Base-by-base conservation (phyloP, 2,113 vertebrate genomes). In the Macrotis lagotis region DNA sequence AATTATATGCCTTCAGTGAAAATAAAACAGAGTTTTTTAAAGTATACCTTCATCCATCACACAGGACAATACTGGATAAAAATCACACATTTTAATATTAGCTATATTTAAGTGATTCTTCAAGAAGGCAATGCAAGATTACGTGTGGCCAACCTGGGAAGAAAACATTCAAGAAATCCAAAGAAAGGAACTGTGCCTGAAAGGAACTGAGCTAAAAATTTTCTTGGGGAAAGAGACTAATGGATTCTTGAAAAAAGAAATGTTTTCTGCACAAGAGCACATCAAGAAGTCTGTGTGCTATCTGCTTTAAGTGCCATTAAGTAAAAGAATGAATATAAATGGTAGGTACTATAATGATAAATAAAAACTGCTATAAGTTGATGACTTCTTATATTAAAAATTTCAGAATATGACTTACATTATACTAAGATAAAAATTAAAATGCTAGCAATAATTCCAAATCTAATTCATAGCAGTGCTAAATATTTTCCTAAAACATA, bases 401-500 rank as follows among this genome's bases (percentile, higher is more conserved):
- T 92, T 10, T 91, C 3, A 11, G 95, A 94, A 88, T 28, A 91
- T 66, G 11, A 88, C 22, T 90, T 94, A 94, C 89, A 90, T 88
- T 8, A 93, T 55, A 2, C n/a, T 91, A 96, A 93, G 89, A 53
- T 93, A 50, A 91, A 94, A 94, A 28, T 50, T 52, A 93, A 93
- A 94, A 96, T 92, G 51, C 91, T 94, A 98, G 24, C 94, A 96
- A 89, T 24, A 94, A 95, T 93, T 97, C 91, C 91, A 97, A 93
- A 94, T 59, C 92, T 97, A 96, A 92, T 91, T 91, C 92, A 92
- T 19, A 93, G 47, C 83, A 93, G 25, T 2, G 0, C 0, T 5
- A 50, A 94, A 92, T n/a, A 90, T 90, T 92, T 94, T 88, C 51
- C 91, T n/a, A 94, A 97, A 96, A 95, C 92, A 74, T 50, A 74